Base-by-base conservation (phyloP, 2,888 invertebrate genomes). In the Orthosia gracilis region DNA sequence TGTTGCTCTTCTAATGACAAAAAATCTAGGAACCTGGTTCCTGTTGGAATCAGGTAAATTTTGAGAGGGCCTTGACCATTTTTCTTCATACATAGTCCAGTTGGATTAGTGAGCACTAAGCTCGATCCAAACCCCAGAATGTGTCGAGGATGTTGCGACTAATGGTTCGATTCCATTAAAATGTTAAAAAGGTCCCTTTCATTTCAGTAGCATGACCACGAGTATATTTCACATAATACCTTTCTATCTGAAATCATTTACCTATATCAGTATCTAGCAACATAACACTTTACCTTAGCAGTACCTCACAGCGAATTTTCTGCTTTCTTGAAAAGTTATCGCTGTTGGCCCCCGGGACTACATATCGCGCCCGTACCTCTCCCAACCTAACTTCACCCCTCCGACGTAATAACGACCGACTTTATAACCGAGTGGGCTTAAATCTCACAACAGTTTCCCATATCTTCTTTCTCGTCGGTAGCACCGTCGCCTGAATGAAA, bases 241-340 rank as follows among this genome's bases (percentile, higher is more conserved):
- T 58, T 57, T 62, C 21, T 70, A 66, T 62, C 21, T 58, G n/a
- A 78, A 84, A 80, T 82, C 63, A 85, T 84, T 82, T 83, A 83
- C 82, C 80, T 83, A 82, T 81, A 86, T 80, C 76, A 75, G 73
- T 82, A 85, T 74, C 75, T 72, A 75, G 72, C 77, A 79, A 82
- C 80, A 84, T 85, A 87, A 85, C 88, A 87, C 73, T 86, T 83
- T 86, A 83, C 85, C 85, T 73, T 78, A 71, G 74, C 73, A 73
- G 78, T 86, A 82, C 80, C 77, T 83, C 68, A 79, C 80, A 63
- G 76, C 59, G 76, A 88, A 86, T 88, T 88, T 89, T 87, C 84
- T 86, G 85, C 85, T 86, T 85, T 85, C 78, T 86, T 78, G 84
- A 87, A 87, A 90, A 90, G 87, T 90, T 90, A 91, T 89, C 85